Conservation (phyloP, 2,888 invertebrate species). For the Gibbula magus region DNA sequence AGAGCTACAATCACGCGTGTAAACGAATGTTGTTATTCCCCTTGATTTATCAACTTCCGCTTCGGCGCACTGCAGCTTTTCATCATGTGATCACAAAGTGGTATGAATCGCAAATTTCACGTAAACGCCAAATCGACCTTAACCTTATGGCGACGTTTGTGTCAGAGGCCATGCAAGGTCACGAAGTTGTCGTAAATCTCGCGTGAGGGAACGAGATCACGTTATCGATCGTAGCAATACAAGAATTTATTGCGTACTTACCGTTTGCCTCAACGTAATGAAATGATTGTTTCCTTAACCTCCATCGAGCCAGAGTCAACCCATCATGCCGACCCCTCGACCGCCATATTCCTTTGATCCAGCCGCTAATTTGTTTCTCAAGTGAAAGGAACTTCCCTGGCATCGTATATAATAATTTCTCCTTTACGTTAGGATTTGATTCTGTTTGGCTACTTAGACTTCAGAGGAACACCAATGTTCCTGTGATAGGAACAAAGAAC, state of each 20-base stretch:
- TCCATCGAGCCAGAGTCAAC: not conserved
- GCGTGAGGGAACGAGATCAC: not conserved
- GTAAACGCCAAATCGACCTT: not conserved
- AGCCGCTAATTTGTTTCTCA: not conserved
- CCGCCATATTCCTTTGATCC: not conserved
- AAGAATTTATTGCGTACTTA: constrained; percentile 8
- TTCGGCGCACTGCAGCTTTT: too few species aligned
- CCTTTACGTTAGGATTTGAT: not conserved
- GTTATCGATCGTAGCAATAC: not conserved
- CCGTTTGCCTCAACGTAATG: not conserved
- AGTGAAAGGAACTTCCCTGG: not conserved
- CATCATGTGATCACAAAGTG: too few species aligned
- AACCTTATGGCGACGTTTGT: not conserved
- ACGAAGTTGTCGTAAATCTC: not conserved
- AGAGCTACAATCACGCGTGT: too few species aligned
- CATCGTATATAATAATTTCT: not conserved
- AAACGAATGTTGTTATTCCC: too few species aligned
- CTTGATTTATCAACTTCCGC: too few species aligned
- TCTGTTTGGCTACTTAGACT: not conserved
- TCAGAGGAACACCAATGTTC: not conserved
- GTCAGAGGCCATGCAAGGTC: not conserved
- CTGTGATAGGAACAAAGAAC: too few species aligned
- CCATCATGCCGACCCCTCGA: not conserved
- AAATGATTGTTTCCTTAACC: not conserved
- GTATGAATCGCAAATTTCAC: not conserved